phyloP scores from a whole-genome alignment of 2,888 invertebrate genomes.

The Minunthozetes semirufus region DNA sequence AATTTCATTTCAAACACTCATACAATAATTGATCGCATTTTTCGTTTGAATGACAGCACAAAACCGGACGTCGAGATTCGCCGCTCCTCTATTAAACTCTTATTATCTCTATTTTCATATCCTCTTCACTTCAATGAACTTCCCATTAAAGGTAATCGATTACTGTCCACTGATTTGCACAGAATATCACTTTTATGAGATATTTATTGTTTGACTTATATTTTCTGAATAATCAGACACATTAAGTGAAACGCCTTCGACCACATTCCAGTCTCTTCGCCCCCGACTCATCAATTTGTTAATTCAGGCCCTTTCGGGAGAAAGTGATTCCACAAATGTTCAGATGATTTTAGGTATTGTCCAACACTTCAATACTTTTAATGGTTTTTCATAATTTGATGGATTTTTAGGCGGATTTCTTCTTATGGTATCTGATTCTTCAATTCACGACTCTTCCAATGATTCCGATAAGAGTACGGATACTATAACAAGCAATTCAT shows the following conservation, averaged over 20 bases:
- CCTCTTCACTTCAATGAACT: conserved; percentile 77
- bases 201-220: conserved; percentile 42
- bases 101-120: conserved; percentile 81
- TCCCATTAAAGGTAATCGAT: conserved; percentile 49
- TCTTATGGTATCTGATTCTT: neutral
- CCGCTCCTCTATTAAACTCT: conserved; percentile 80
- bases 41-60: neutral
- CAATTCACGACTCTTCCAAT: neutral
- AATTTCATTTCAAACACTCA: conserved; percentile 48
- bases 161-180: neutral
- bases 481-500: neutral
- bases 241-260: conserved; percentile 36
- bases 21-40: neutral
- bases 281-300: conserved; percentile 70
- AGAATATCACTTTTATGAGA: too few species aligned
- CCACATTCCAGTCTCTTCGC: conserved; percentile 54
- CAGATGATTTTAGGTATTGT: conserved; percentile 67
- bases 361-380: neutral
- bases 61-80: conserved; percentile 57
- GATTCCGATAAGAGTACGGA: neutral
- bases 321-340: conserved; percentile 75
- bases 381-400: neutral
- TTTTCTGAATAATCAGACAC: conserved; percentile 11
- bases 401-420: conserved; percentile 9
- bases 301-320: conserved; percentile 73